These are phyloP conservation scores for Agriopis aurantiaria DNA, from an alignment of 2,888 invertebrate genomes.

Conservation along the genomic window DNA sequence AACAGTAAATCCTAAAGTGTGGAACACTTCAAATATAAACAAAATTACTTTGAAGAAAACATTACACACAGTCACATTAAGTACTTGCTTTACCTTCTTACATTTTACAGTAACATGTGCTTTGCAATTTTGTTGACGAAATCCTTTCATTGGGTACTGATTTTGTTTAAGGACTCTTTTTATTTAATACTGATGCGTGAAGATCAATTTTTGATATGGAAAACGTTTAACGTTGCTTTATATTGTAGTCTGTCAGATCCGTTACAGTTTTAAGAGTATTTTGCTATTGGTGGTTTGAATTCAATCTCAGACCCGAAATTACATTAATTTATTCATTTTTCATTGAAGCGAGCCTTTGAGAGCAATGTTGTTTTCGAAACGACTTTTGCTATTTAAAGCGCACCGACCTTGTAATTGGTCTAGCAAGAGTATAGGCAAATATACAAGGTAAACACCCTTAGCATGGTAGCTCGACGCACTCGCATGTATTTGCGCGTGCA, in stretches of 20 bases:
- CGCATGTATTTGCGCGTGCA: slow-evolving; percentile 53
- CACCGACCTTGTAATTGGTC: slow-evolving; percentile 34
- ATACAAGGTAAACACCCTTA: slow-evolving; percentile 49
- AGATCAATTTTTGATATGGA: neutral
- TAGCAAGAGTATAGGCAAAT: slow-evolving; percentile 42
- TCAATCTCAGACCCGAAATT: too few species aligned
- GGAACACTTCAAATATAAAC: too few species aligned
- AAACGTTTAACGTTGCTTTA: too few species aligned
- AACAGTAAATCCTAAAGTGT: too few species aligned
- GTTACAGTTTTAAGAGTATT: too few species aligned
- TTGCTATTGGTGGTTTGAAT: too few species aligned
- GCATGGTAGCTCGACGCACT: slow-evolving; percentile 46
- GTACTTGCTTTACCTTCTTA: too few species aligned
- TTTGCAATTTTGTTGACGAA: neutral
- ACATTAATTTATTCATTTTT: too few species aligned
- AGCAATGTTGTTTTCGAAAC: neutral
- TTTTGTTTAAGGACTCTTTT: neutral
- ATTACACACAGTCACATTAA: too few species aligned
- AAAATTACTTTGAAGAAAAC: too few species aligned
- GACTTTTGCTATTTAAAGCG: slow-evolving; percentile 2
- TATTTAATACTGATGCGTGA: neutral
- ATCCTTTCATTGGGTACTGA: neutral
- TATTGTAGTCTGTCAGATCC: too few species aligned
- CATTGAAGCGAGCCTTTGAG: neutral
- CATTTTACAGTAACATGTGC: too few species aligned